Evolutionary conservation across 2,888 invertebrate species (phyloP), one percentile per base, ranked within the genome.

Genomic region (Carcina quercana): DNA sequence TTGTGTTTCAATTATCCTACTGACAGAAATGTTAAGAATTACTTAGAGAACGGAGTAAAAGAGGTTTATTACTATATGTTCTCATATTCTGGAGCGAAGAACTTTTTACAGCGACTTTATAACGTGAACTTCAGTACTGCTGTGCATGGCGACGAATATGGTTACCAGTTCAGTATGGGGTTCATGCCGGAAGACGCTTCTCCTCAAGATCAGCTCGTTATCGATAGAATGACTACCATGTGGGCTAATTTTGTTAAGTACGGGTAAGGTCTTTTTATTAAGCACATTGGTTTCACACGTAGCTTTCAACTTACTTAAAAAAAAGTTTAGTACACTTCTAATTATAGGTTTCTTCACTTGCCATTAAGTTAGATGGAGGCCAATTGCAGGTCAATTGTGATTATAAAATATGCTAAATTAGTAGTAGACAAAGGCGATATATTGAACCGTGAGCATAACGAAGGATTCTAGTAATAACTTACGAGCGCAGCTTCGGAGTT

Each of bases 181-280:
- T 17, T 14, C 3, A 12, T 25, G 8, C 29, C 46, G 2, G 41
- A 43, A 2, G 37, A 30, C 3, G 44, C 50, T 1, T 38, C 46
- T 1, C 15, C 34, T 2, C 39, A 52, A 28, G 78, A 78, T 44
- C 47, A 62, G 45, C 31, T 64, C 2, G 35, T 57, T 0, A 55
- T 69, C 15, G 59, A 74, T 31, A 52, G 58, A 12, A 60, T 78
- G 41, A 75, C 74, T 1, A 56, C 56, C 0, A 50, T 78, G 54
- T 78, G 76, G 76, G 59, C 78, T 0, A 78, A 78, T 35, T 76
- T 75, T 30, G 71, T 51, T 0, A 78, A 75, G 49, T 62, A 54
- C 28, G 52, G 68, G 78, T 76, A 51, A n/a, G n/a, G n/a, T n/a
- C n/a, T n/a, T n/a, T n/a, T n/a, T n/a, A n/a, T n/a, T n/a, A n/a